phyloP scores from a whole-genome alignment of 1,140 invertebrate species.

The Bicyclus anynana region DNA sequence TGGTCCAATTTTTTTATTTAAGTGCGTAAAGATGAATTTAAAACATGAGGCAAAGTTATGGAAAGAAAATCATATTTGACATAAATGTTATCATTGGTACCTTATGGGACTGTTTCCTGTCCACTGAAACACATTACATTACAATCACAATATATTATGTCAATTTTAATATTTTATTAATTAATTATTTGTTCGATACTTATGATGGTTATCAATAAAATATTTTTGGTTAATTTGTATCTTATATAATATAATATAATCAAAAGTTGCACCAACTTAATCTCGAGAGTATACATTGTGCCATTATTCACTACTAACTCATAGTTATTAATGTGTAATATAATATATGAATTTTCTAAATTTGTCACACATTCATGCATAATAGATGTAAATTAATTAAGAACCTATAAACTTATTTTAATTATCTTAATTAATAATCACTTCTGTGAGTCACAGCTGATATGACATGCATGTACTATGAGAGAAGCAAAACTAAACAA shows the following conservation, averaged over 20 bases:
- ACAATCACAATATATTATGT: slow-evolving; percentile 47
- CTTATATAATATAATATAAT: slow-evolving; percentile 26
- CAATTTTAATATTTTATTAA: slow-evolving; percentile 51
- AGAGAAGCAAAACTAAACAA: too few species aligned
- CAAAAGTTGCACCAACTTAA: slow-evolving; percentile 37
- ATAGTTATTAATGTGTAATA: slow-evolving; percentile 24
- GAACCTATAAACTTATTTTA: not conserved
- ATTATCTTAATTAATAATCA: not conserved
- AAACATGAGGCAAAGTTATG: slow-evolving; percentile 51
- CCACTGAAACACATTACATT: slow-evolving; percentile 44
- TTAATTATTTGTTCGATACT: slow-evolving; percentile 31
- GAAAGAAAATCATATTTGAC: slow-evolving; percentile 35
- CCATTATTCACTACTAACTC: slow-evolving; percentile 37
- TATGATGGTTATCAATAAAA: slow-evolving; percentile 36
- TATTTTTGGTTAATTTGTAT: slow-evolving; percentile 36
- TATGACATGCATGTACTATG: too few species aligned
- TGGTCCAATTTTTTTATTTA: slow-evolving; percentile 63
- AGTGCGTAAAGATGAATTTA: slow-evolving; percentile 45
- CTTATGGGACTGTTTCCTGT: slow-evolving; percentile 76
- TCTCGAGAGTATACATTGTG: slow-evolving; percentile 42
- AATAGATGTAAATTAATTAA: slow-evolving; percentile 1
- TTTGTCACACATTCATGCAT: not conserved
- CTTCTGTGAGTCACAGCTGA: not conserved
- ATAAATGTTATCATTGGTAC: slow-evolving; percentile 50
- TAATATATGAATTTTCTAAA: slow-evolving; percentile 14